A percentile compares a stretch with the other conserved stretches of the same genome.
phyloP scores from a whole-genome alignment of 2,888 invertebrate genomes.

The Polydrusus cervinus region DNA sequence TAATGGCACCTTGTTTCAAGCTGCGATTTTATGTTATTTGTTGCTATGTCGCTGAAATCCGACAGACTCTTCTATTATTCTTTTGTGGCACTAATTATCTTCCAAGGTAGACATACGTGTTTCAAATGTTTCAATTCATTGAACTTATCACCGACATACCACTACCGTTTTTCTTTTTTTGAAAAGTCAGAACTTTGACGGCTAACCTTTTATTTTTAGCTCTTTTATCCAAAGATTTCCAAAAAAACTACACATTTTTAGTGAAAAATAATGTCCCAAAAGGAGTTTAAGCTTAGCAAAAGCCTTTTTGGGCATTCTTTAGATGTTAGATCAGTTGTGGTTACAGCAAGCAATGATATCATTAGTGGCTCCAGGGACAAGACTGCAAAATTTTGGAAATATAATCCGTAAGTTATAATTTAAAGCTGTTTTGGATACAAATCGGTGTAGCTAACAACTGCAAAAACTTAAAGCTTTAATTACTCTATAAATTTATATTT shows the following conservation, averaged over 20 bases:
- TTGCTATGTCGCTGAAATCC: background rate
- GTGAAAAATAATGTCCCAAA: slow-evolving; percentile 53
- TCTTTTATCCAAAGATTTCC: slow-evolving; percentile 7
- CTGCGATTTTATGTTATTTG: background rate
- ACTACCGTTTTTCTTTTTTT: background rate
- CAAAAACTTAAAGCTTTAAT: background rate
- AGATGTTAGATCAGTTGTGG: slow-evolving; percentile 87
- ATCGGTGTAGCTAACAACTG: background rate
- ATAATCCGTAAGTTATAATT: slow-evolving; percentile 76
- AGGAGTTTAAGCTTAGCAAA: slow-evolving; percentile 84
- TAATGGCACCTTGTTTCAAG: no score
- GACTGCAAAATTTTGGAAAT: slow-evolving; percentile 90
- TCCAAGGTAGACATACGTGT: no score
- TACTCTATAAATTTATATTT: background rate
- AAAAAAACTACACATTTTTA: slow-evolving; percentile 13
- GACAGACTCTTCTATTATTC: no score
- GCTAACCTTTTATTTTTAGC: slow-evolving; percentile 23
- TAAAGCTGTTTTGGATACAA: background rate
- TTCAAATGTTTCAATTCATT: no score
- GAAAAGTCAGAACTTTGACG: slow-evolving; percentile 18
- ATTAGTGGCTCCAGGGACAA: slow-evolving; percentile 92
- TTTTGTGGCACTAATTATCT: no score
- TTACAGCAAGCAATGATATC: slow-evolving; percentile 80
- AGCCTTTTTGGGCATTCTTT: slow-evolving; percentile 86
- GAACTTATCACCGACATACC: background rate